These are phyloP conservation scores for Apodemus speciosus DNA, from an alignment of 2,113 vertebrate genomes.

Conservation along the genomic window DNA sequence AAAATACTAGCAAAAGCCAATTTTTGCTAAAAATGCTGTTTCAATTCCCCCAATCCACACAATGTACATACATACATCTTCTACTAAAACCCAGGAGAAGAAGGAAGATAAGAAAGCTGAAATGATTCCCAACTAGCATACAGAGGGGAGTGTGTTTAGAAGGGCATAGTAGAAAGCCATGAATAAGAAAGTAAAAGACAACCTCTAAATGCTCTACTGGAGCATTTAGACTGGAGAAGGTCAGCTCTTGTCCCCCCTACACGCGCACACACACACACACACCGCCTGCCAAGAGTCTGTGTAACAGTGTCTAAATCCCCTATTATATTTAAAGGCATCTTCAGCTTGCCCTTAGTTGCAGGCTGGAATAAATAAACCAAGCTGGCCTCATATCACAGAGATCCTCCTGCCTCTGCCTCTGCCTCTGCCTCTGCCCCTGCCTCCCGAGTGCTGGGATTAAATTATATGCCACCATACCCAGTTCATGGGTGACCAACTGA, in stretches of 20 bases:
- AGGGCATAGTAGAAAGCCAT: not conserved
- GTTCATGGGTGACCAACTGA: not conserved
- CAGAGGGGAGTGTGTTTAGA: not conserved
- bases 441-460: not conserved
- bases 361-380: not conserved
- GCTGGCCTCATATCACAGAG: not conserved
- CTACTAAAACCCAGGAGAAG: slow-evolving; percentile 41
- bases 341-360: not conserved
- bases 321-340: slow-evolving; percentile 40
- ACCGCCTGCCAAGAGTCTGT: not conserved
- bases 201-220: not conserved
- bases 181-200: slow-evolving; percentile 30
- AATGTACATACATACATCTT: not conserved
- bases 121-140: not conserved
- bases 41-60: not conserved
- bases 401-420: not conserved
- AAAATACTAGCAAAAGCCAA: not conserved
- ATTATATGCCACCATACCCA: not conserved
- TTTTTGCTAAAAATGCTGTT: not conserved
- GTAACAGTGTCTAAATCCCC: slow-evolving; percentile 13
- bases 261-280: not conserved
- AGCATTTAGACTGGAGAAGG: not conserved
- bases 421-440: not conserved
- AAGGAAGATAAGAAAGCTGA: slow-evolving; percentile 42
- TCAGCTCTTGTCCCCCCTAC: not conserved